Evolutionary conservation across 2,113 vertebrate species (phyloP), one percentile per base, ranked within the genome.

Genomic region (Chamaetylas fuelleborni): DNA sequence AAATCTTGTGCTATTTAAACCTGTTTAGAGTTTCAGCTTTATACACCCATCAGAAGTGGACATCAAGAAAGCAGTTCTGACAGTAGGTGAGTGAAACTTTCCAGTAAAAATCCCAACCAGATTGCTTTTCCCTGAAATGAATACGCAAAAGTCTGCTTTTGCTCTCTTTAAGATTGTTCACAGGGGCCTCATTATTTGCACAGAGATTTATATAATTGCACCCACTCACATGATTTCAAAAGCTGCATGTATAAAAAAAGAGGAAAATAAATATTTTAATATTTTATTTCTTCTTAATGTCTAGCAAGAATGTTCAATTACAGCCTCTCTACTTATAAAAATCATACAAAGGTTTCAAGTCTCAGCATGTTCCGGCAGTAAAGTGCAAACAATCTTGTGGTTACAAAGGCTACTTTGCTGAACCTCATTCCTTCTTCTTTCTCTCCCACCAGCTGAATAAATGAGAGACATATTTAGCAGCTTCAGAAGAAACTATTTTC

Each of bases 401-500:
- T 96, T 92, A 72, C 92, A 96, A 94, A 80, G 91, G 71, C 86
- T 97, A 87, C 91, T 97, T 92, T 95, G 50, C 87, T 97, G 86
- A 96, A 91, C 94, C 42, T 91, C 73, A 95, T 81, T 86, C 94
- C 73, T 90, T 86, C 45, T 91, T 94, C 77, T 94, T 66, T 86
- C 69, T 92, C 94, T 93, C 95, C 92, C 92, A 94, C 53, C 80
- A 95, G 88, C 64, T 96, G 89, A 97, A 96, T 86, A 95, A 97
- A 86, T 95, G 77, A 97, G 94, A 96, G 92, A 92, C 71, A 88
- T 95, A 95, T 97, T 97, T 95, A 96, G 71, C 38, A 87, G 51
- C 69, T 64, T 94, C 82, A 94, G 47, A 90, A 94, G 80, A 74
- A 96, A 96, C 70, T 88, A 95, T 92, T 96, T 95, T 95, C 95